Base-by-base conservation (phyloP, 2,888 invertebrate species). In the Lycia hirtaria region DNA sequence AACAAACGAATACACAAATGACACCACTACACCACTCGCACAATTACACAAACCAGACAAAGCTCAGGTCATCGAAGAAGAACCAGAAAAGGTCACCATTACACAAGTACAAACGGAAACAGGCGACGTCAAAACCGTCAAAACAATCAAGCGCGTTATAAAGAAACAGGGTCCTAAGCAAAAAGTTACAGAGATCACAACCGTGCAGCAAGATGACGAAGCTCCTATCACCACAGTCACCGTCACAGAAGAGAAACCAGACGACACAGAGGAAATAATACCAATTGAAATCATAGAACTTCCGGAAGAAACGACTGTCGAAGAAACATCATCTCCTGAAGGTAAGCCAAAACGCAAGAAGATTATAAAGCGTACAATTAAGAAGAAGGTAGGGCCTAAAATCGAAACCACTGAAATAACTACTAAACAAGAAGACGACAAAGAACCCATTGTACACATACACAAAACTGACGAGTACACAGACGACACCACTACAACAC, bases 11-110 rank as follows among this genome's bases (percentile, higher is more conserved):
- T 81, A 84, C 62, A 80, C 80, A 64, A 77, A 83, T 10, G 67
- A 73, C 37, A 64, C 19, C 10, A 49, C 48, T 19, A 62, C 52
- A 53, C 62, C 54, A 74, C 73, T 62, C 4, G 77, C 65, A 33
- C 61, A 53, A 26, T 33, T 66, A 48, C 65, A 73, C 63, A 38
- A 75, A 26, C 76, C 77, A 32, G 54, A 72, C 62, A 75, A 59
- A 45, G 73, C 72, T 48, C 48, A 75, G 51, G 78, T 85, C 0
- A 6, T 69, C 63, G 17, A 87, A 82, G 72, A 83, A 81, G 56
- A 28, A 6, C 62, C 64, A 0, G 62, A 67, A 44, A 32, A 63
- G 14, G 59, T 64, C 0, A 32, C 52, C 45, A 20, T 60, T 5
- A 53, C 52, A 4, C 62, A 62, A 71, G 51, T 82, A 67, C 72